phyloP scores from a whole-genome alignment of 2,113 vertebrate species.

The Chloropsis hardwickii region DNA sequence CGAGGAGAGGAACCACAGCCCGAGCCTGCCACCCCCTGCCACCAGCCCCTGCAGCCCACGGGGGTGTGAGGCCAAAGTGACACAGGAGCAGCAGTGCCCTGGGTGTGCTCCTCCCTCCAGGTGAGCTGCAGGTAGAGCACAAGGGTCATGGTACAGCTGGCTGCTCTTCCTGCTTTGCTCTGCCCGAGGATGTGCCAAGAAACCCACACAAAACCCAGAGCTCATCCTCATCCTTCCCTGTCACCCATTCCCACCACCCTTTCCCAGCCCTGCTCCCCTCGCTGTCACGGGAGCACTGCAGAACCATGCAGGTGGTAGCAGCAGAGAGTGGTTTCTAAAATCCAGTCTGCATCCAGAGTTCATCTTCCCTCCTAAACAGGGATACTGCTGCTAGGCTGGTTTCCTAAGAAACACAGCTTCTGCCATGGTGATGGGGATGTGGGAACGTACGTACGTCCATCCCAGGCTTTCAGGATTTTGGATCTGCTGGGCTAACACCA shows the following conservation, averaged over 20 bases:
- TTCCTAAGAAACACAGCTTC: conserved; percentile 59
- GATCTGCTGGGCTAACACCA: neutral
- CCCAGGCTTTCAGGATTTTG: neutral
- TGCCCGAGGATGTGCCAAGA: neutral
- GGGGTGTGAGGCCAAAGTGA: neutral
- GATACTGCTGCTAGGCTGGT: conserved; percentile 23
- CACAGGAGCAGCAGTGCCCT: neutral
- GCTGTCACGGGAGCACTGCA: neutral
- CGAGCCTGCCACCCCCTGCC: neutral
- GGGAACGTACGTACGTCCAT: neutral
- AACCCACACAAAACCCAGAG: neutral
- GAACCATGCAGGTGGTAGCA: neutral
- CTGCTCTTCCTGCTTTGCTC: neutral
- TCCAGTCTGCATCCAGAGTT: neutral
- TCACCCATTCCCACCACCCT: neutral
- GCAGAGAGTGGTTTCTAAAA: neutral
- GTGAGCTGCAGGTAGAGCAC: neutral
- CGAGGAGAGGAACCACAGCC: neutral
- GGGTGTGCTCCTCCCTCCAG: neutral
- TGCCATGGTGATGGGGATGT: conserved; percentile 24
- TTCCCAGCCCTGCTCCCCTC: neutral
- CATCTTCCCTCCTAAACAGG: neutral
- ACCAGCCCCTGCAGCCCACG: neutral
- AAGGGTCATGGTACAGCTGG: neutral
- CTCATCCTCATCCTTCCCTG: neutral